Evolutionary conservation across 2,888 invertebrate genomes (phyloP).

Genomic region (Trilocha varians): DNA sequence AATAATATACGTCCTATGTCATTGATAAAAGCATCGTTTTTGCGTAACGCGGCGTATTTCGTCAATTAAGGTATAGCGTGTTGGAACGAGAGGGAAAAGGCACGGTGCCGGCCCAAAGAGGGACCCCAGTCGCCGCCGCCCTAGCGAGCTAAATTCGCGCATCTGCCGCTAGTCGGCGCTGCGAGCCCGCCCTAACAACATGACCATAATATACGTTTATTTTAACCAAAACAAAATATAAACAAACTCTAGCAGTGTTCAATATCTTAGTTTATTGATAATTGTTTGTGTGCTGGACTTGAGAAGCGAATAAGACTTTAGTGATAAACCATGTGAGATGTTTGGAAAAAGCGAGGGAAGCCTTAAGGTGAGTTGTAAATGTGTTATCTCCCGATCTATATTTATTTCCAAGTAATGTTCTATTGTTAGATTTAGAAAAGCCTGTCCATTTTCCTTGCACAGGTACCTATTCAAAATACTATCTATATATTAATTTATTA

Average conservation of each 20-base stretch:
- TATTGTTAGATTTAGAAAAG: not conserved
- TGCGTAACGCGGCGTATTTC: slow-evolving; percentile 41
- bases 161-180: slow-evolving; percentile 64
- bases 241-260: slow-evolving; percentile 54
- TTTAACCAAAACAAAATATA: slow-evolving; percentile 48
- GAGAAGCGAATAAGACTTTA: slow-evolving; percentile 7
- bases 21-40: slow-evolving; percentile 68
- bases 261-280: slow-evolving; percentile 11
- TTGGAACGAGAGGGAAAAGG: slow-evolving; percentile 43
- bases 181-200: slow-evolving; percentile 60
- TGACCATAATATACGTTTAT: slow-evolving; percentile 39
- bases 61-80: slow-evolving; percentile 45
- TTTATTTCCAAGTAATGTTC: not conserved
- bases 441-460: no score
- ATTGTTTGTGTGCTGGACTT: slow-evolving; percentile 11
- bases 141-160: slow-evolving; percentile 34
- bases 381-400: slow-evolving; percentile 2
- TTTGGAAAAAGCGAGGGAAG: slow-evolving; percentile 4
- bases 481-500: no score
- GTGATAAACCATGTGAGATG: slow-evolving; percentile 3
- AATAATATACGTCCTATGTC: slow-evolving; percentile 58
- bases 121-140: slow-evolving; percentile 42
- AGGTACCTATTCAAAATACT: not conserved
- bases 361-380: slow-evolving; percentile 5
- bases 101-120: slow-evolving; percentile 9